Evolutionary conservation across 2,797 vertebrate species (phyloP).

Genomic region (Distichodus sexfasciatus): DNA sequence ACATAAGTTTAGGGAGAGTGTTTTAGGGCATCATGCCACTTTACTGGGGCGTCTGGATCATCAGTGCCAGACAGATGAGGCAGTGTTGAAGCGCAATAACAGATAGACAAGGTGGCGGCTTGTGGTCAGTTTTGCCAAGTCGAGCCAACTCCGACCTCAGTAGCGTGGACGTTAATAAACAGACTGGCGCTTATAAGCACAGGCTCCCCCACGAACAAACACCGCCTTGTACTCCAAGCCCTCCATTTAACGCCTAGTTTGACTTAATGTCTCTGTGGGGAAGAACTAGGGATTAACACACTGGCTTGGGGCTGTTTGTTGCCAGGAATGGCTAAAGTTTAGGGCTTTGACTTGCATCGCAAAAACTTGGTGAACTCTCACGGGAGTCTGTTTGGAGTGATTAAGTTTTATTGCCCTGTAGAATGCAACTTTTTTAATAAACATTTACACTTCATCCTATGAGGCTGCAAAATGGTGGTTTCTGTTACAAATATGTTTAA

Average conservation of each 20-base stretch:
- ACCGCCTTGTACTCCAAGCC: constrained; percentile 17
- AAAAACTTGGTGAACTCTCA: no score
- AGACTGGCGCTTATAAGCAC: constrained; percentile 66
- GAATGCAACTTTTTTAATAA: no score
- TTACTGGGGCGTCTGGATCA: constrained; percentile 21
- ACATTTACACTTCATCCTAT: no score
- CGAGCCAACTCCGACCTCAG: constrained; percentile 48
- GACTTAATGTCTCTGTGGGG: no score
- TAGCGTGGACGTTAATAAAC: constrained; percentile 64
- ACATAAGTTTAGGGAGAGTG: neutral
- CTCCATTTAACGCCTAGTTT: no score
- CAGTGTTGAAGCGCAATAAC: constrained; percentile 26
- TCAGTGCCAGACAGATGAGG: constrained; percentile 14
- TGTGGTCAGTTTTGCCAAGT: constrained; percentile 31
- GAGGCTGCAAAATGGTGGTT: no score
- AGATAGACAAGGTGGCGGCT: constrained; percentile 9
- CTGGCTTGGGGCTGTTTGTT: neutral
- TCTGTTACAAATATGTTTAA: no score
- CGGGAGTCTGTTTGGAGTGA: no score
- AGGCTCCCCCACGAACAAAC: constrained; percentile 28
- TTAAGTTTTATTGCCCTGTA: no score
- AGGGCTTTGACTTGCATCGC: no score
- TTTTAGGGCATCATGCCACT: no score
- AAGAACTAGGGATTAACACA: neutral
- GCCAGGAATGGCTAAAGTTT: neutral